Evolutionary conservation across 2,888 invertebrate species (phyloP), one percentile per base, ranked within the genome.

Genomic region (Xestobium rufovillosum): DNA sequence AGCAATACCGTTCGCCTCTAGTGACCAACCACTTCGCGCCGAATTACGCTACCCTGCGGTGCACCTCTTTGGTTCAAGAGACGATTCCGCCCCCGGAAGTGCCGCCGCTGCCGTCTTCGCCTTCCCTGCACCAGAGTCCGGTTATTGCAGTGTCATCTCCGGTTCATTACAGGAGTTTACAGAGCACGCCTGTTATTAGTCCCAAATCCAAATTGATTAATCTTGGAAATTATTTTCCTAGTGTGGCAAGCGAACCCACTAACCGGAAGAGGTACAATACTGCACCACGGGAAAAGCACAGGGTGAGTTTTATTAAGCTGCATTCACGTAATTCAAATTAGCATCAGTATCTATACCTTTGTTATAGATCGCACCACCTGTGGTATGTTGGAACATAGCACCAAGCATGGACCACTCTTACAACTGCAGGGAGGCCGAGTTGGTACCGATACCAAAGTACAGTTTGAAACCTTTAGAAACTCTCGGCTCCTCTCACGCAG

Each of bases 391-490:
- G 75, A 75, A 76, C 58, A 71, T 76, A 31, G 72, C 72, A 9
- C 75, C 75, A 12, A 73, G 73, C 52, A 75, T 75, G 73, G 71
- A 70, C 44, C 71, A 71, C 47, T 63, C 72, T 39, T 75, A 74
- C 62, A 73, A 68, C 49, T 73, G 73, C 56, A 66, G 70, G 49
- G 75, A 76, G 57, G 67, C 67, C 36, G 75, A 75, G 53, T 65
- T 74, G 28, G 66, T 69, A 40, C 68, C 70, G 41, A 70, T 76
- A 56, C 72, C 75, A 11, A 63, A 71, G 37, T 72, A 71, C 53
- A 69, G 71, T 50, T 65, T 76, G 36, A 64, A 69, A 45, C 68
- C 72, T 30, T 62, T 72, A 41, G 73, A 75, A 56, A 72, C 70
- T 57, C 61, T 75, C 42, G 76, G 76, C 42, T 63, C 68, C 36